Percentiles rank a stretch among this genome's conserved stretches.
These are phyloP conservation scores for Cirrhinus molitorella DNA, from an alignment of 2,797 vertebrate genomes.

Conservation along the genomic window DNA sequence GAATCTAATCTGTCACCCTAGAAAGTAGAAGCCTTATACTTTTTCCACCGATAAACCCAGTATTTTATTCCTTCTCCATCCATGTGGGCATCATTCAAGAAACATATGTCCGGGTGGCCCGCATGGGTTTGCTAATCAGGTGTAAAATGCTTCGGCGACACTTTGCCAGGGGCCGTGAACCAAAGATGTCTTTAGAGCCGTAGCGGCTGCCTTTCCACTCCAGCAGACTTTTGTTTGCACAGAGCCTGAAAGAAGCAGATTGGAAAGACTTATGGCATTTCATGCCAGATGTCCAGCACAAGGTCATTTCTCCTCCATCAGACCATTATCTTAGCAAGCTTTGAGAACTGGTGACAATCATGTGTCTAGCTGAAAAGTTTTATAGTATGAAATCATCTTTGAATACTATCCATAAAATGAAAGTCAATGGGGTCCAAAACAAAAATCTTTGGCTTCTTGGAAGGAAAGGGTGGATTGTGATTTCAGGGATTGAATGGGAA, in stretches of 20 bases:
- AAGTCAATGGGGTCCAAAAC: neutral
- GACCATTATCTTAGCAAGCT: slow-evolving; percentile 63
- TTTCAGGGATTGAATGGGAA: neutral
- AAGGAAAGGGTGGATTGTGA: neutral
- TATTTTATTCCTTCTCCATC: too few relatives aligned
- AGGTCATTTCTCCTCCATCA: slow-evolving; percentile 62
- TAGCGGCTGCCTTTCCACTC: slow-evolving; percentile 73
- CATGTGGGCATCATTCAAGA: slow-evolving; percentile 51
- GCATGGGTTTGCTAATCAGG: slow-evolving; percentile 81
- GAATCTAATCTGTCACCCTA: slow-evolving; percentile 28
- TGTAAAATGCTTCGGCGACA: slow-evolving; percentile 74
- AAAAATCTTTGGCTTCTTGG: slow-evolving; percentile 12
- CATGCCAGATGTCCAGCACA: slow-evolving; percentile 75
- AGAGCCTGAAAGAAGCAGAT: slow-evolving; percentile 69
- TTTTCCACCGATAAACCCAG: too few relatives aligned
- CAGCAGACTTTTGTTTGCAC: slow-evolving; percentile 63
- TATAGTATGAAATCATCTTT: neutral
- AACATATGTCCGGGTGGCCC: slow-evolving; percentile 73
- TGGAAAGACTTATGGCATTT: slow-evolving; percentile 74
- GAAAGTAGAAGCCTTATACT: neutral
- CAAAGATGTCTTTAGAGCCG: slow-evolving; percentile 57
- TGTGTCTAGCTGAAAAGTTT: neutral
- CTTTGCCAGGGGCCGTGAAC: slow-evolving; percentile 66
- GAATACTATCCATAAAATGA: neutral
- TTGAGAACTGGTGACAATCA: slow-evolving; percentile 41